These are phyloP conservation scores for Enteromius anoplus DNA, from an alignment of 2,797 vertebrate genomes.

Conservation along the genomic window DNA sequence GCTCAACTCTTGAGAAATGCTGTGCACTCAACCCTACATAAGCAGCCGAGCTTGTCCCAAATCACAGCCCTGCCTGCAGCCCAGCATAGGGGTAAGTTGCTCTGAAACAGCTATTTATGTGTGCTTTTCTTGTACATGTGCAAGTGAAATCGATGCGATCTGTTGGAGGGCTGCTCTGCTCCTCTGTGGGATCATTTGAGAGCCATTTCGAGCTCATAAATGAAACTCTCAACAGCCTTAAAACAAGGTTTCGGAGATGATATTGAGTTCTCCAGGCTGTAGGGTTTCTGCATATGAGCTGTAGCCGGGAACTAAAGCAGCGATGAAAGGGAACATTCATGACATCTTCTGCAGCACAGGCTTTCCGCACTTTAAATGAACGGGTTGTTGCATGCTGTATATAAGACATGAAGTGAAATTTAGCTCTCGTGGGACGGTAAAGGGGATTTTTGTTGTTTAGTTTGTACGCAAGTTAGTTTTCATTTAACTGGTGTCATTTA, in stretches of 20 bases:
- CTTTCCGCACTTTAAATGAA: slow-evolving; percentile 46
- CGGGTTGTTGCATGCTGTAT: slow-evolving; percentile 44
- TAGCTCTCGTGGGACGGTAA: slow-evolving; percentile 10
- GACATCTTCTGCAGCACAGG: slow-evolving; percentile 52
- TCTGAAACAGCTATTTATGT: slow-evolving; percentile 39
- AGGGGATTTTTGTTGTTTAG: not conserved
- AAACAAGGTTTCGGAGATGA: slow-evolving; percentile 47
- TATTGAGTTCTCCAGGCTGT: slow-evolving; percentile 4
- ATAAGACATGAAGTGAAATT: slow-evolving; percentile 40
- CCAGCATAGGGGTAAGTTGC: slow-evolving; percentile 73
- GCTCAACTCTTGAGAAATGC: slow-evolving; percentile 69
- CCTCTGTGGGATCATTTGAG: slow-evolving; percentile 36
- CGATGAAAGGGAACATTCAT: slow-evolving; percentile 61
- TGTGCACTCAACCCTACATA: slow-evolving; percentile 73
- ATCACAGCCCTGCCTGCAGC: slow-evolving; percentile 65
- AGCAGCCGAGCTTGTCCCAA: slow-evolving; percentile 70
- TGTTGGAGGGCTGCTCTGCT: slow-evolving; percentile 26
- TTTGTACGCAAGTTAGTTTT: not conserved
- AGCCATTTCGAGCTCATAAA: not conserved
- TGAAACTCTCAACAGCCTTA: slow-evolving; percentile 36
- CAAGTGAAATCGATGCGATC: slow-evolving; percentile 20
- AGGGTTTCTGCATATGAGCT: slow-evolving; percentile 30
- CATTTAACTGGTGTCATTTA: not conserved
- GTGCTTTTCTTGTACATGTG: not conserved
- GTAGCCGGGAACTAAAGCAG: slow-evolving; percentile 25